Evolutionary conservation across 2,888 invertebrate genomes (phyloP).

Genomic region (Heliothis peltigera): DNA sequence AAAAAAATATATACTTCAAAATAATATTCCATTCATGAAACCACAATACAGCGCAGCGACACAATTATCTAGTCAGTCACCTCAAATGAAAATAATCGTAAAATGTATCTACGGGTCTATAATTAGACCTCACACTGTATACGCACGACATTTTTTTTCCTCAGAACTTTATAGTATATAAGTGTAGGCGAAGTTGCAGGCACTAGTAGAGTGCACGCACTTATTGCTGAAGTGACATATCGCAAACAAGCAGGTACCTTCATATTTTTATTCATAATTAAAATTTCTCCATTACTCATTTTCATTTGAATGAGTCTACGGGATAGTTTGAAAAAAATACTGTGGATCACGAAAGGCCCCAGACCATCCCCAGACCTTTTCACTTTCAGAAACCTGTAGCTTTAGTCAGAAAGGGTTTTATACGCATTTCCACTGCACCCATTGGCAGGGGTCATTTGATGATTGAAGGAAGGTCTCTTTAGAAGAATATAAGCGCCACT

Average conservation of each 20-base stretch:
- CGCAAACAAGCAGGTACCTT: constrained; percentile 22
- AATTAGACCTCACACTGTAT: background rate
- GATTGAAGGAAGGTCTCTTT: no score
- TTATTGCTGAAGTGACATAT: constrained; percentile 27
- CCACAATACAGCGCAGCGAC: background rate
- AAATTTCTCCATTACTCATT: no score
- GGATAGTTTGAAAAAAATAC: no score
- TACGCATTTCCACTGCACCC: no score
- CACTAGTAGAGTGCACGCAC: constrained; percentile 22
- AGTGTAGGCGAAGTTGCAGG: constrained; percentile 13
- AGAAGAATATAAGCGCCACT: no score
- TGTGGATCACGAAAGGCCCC: no score
- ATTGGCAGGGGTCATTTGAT: no score
- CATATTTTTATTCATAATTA: background rate
- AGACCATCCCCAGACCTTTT: no score
- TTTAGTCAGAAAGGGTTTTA: no score
- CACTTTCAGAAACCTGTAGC: no score
- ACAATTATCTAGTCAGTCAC: constrained; percentile 23
- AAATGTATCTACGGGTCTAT: constrained; percentile 2
- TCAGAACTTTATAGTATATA: constrained; percentile 43
- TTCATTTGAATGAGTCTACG: no score
- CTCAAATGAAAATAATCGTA: constrained; percentile 40
- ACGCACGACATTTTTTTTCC: constrained; percentile 43
- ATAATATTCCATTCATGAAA: background rate
- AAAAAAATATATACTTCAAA: background rate